phyloP scores from a whole-genome alignment of 1,140 invertebrate species.

The Platyscapa corneri region DNA sequence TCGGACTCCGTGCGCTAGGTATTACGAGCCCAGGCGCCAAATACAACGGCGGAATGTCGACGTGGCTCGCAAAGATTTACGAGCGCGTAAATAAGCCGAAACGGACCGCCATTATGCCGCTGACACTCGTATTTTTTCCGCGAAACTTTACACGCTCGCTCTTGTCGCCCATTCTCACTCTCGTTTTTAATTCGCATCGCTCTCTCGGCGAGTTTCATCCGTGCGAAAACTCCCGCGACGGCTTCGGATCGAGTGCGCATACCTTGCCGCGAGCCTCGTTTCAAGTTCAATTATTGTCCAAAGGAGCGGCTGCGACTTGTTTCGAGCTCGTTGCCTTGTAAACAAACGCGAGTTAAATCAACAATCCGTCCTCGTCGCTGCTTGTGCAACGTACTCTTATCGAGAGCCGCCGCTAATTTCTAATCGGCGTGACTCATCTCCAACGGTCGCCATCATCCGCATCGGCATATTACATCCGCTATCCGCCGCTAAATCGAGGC shows the following conservation, averaged over 20 bases:
- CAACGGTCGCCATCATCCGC: too few species aligned
- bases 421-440: too few species aligned
- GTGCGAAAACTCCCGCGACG: background rate
- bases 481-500: too few species aligned
- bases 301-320: background rate
- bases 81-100: slow-evolving; percentile 63
- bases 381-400: too few species aligned
- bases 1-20: background rate
- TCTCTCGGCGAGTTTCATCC: slow-evolving; percentile 6
- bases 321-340: background rate
- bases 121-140: slow-evolving; percentile 17
- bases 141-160: background rate
- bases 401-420: too few species aligned
- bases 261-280: background rate
- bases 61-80: slow-evolving; percentile 57
- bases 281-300: background rate
- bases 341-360: background rate
- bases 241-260: background rate
- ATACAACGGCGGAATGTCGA: slow-evolving; percentile 13
- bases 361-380: too few species aligned
- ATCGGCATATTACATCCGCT: too few species aligned
- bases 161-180: slow-evolving; percentile 14
- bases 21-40: slow-evolving; percentile 14
- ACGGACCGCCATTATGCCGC: slow-evolving; percentile 53
- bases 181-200: slow-evolving; percentile 9